Evolutionary conservation across 2,888 invertebrate genomes (phyloP), one percentile per base, ranked within the genome.

Genomic region (Microchrysa polita): DNA sequence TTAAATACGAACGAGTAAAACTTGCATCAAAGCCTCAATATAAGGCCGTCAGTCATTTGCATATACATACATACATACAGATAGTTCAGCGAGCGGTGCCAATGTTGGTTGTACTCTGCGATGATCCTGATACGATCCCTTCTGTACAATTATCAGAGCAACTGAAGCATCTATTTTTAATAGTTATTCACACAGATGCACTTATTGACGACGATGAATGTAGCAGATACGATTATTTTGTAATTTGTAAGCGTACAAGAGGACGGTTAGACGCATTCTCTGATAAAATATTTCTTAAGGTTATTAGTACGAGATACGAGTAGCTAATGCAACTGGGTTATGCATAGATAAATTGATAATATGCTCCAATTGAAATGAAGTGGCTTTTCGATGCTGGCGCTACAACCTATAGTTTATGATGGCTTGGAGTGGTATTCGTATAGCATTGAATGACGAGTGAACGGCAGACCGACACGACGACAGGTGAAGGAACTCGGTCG

Each of bases 291-390:
- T 63, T 63, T 65, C 44, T 44, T 65, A 65, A 48, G 65, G 65
- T 65, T 65, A 65, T 65, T 65, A 65, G 65, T 65, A 65, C 18
- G 5, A 18, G 18, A n/a, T n/a, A n/a, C 65, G 34, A 65, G 65
- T 65, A 44, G n/a, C n/a, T n/a, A n/a, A n/a, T n/a, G n/a, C n/a
- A n/a, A n/a, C n/a, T n/a, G n/a, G n/a, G n/a, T n/a, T n/a, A n/a
- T n/a, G n/a, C n/a, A n/a, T n/a, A n/a, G 65, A 65, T 65, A 65
- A 65, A 65, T 65, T 65, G 65, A 65, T 65, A 65, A 65, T 65
- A 65, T 65, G 65, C 44, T 65, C 65, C 44, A 16, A 65, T 22
- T 34, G 27, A 7, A 34, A 7, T 34, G 27, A 34, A 34, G 7
- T 7, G 7, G 27, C 27, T 34, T 7, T 5, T 5, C 27, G 7